phyloP scores from a whole-genome alignment of 2,797 vertebrate genomes.

The Argya squamiceps region DNA sequence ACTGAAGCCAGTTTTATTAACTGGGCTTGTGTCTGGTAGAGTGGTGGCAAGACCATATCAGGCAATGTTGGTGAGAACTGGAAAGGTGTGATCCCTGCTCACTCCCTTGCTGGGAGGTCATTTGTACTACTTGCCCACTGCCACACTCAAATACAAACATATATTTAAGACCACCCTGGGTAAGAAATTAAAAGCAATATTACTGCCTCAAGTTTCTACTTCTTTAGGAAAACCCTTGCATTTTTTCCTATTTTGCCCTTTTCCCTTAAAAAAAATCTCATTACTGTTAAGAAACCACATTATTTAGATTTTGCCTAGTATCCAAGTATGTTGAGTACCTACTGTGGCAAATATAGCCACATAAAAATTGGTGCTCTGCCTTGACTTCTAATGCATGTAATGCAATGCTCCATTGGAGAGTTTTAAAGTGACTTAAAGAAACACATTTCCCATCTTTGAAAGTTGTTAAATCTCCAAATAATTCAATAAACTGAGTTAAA shows the following conservation, averaged over 20 bases:
- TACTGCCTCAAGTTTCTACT: not conserved
- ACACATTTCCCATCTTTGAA: not conserved
- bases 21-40: not conserved
- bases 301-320: not conserved
- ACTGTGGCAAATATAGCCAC: not conserved
- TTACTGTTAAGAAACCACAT: not conserved
- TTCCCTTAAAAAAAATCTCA: not conserved
- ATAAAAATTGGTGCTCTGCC: not conserved
- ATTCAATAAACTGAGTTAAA: not conserved
- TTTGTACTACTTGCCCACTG: not conserved
- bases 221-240: not conserved
- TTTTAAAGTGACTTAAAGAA: not conserved
- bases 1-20: not conserved
- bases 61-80: not conserved
- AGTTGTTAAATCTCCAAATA: not conserved
- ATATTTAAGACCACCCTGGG: not conserved
- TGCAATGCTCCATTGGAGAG: not conserved
- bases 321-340: not conserved
- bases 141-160: not conserved
- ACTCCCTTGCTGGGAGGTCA: not conserved
- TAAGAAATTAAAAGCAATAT: not conserved
- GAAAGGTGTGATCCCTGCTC: not conserved
- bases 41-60: not conserved
- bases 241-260: not conserved
- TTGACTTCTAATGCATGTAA: not conserved